Evolutionary conservation across 2,113 vertebrate species (phyloP), one percentile per base, ranked within the genome.

Genomic region (Empidonax traillii): DNA sequence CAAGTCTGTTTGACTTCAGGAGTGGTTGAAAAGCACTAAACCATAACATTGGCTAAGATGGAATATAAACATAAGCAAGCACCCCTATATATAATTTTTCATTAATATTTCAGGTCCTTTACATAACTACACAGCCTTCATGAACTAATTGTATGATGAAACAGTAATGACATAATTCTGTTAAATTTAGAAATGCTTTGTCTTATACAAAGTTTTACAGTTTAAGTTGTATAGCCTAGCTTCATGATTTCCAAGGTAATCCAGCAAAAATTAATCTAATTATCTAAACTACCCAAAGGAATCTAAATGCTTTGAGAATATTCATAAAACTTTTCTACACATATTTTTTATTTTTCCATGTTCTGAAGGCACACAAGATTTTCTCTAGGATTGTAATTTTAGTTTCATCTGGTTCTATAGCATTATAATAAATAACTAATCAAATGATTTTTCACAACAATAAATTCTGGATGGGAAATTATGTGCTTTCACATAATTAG

Each of bases 21-120:
- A 52, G 25, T 23, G 16, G 15, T 6, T 85, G 41, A 83, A 92
- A 91, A 89, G 10, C 8, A 51, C 10, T 14, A 76, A 84, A 72
- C 0, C 0, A 0, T 23, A 85, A 63, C 2, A 4, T 12, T 61
- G 41, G 30, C 44, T 85, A 89, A 65, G 35, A 52, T 16, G n/a
- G 9, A 47, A 10, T n/a, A 28, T 31, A 62, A 94, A 39, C 7
- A 27, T 21, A 81, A 93, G 35, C 4, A 67, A 30, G 6, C 51
- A 77, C 51, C 33, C 28, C 24, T 18, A 71, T 30, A 43, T 17
- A 24, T 23, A 59, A 35, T 44, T 63, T 43, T 44, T 30, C 33
- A 53, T 58, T 41, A 82, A 35, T 61, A 78, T 52, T 74, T 89
- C 79, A 79, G 35, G 21, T 11, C 7, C 43, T 35, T 83, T 49